Conservation (phyloP, 2,888 invertebrate genomes). For the Rhagium mordax region DNA sequence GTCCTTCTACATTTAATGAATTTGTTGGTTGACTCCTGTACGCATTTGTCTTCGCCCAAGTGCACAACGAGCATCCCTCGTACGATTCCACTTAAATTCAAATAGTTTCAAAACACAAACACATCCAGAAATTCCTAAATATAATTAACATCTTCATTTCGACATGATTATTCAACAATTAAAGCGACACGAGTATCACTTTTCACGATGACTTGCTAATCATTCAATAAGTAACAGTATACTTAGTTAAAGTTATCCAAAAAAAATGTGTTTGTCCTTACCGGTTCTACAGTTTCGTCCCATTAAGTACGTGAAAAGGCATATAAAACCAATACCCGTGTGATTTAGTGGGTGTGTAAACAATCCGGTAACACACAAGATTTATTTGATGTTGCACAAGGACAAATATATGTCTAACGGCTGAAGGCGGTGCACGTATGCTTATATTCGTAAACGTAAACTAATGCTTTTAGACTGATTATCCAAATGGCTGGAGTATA, state of each 20-base stretch:
- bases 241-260: neutral
- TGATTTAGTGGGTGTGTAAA: slow-evolving; percentile 28
- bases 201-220: slow-evolving; percentile 19
- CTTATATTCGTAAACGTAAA: neutral
- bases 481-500: neutral
- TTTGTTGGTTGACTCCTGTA: too few species aligned
- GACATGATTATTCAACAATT: neutral
- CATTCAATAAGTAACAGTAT: neutral
- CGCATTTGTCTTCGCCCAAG: too few species aligned
- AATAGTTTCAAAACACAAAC: neutral
- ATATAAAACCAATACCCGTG: slow-evolving; percentile 19
- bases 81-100: neutral
- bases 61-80: too few species aligned
- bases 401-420: slow-evolving; percentile 17
- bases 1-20: too few species aligned
- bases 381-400: slow-evolving; percentile 15
- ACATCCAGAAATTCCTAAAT: neutral
- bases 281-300: slow-evolving; percentile 9
- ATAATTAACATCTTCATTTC: slow-evolving; percentile 17
- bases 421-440: neutral
- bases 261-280: neutral
- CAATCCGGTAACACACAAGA: slow-evolving; percentile 13
- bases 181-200: neutral
- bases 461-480: neutral
- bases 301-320: neutral